phyloP scores from a whole-genome alignment of 2,888 invertebrate species.

The Trachelus troglodyta region DNA sequence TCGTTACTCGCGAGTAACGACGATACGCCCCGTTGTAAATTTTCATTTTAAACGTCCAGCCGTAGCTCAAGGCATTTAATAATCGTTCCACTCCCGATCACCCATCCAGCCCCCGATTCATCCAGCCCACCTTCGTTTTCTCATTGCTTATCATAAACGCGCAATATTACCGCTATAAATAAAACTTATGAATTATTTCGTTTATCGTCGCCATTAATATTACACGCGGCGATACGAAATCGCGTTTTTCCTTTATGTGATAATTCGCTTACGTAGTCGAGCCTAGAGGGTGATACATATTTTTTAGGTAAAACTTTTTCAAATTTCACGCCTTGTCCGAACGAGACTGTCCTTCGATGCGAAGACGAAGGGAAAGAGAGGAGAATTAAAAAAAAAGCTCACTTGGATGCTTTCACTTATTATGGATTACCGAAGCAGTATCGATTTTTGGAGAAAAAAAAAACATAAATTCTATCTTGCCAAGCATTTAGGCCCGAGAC shows the following conservation, averaged over 20 bases:
- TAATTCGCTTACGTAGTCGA: not conserved
- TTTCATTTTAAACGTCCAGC: not conserved
- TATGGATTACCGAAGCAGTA: not conserved
- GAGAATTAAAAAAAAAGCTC: not conserved
- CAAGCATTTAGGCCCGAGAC: not conserved
- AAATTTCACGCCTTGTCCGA: conserved; percentile 21
- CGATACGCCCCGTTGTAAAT: not conserved
- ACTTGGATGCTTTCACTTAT: conserved; percentile 2
- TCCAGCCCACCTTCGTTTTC: not conserved
- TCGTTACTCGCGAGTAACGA: too few species aligned
- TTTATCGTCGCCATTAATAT: not conserved
- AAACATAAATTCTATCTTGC: not conserved
- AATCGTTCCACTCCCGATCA: not conserved
- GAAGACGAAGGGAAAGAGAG: not conserved
- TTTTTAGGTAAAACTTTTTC: not conserved
- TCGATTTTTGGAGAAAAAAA: not conserved
- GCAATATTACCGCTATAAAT: not conserved
- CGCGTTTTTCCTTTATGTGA: not conserved
- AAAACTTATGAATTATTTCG: not conserved
- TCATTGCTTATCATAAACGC: not conserved
- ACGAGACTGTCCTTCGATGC: conserved; percentile 12
- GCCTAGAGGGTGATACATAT: not conserved
- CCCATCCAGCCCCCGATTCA: not conserved
- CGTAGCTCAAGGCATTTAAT: not conserved
- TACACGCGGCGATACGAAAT: not conserved